Conservation (phyloP, 2,797 vertebrate species). For the Dryobates pubescens region DNA sequence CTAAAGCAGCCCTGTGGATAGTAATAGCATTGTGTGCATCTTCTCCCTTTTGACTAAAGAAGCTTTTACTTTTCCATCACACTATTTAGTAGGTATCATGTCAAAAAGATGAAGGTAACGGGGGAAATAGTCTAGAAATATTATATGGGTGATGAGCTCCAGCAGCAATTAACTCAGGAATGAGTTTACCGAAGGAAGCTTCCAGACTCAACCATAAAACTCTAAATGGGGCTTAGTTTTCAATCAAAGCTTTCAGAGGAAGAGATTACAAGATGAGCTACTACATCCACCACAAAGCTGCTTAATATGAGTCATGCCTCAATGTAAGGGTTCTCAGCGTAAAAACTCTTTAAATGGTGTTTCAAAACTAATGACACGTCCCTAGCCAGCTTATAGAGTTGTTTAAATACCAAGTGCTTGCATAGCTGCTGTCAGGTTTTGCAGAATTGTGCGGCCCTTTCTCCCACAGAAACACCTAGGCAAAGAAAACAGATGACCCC, state of each 20-base stretch:
- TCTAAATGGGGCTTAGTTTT: neutral
- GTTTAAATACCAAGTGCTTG: neutral
- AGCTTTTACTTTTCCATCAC: neutral
- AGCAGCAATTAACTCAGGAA: slow-evolving; percentile 36
- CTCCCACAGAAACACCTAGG: neutral
- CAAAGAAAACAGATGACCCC: neutral
- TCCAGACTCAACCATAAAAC: neutral
- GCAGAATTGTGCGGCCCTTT: neutral
- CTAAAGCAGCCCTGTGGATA: neutral
- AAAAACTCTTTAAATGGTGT: neutral
- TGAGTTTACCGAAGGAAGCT: slow-evolving; percentile 28
- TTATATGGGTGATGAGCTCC: slow-evolving; percentile 18
- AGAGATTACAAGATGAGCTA: neutral
- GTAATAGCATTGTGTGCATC: neutral
- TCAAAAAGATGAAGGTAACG: slow-evolving; percentile 28
- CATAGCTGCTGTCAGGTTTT: neutral
- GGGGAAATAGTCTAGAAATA: slow-evolving; percentile 22
- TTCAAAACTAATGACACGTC: neutral
- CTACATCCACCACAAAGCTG: neutral
- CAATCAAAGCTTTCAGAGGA: slow-evolving; percentile 8
- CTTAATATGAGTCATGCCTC: neutral
- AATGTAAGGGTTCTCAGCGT: neutral
- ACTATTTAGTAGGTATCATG: neutral
- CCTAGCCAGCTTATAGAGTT: neutral
- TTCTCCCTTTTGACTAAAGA: neutral